phyloP scores from a whole-genome alignment of 2,888 invertebrate genomes.

The Nemoura dubitans region DNA sequence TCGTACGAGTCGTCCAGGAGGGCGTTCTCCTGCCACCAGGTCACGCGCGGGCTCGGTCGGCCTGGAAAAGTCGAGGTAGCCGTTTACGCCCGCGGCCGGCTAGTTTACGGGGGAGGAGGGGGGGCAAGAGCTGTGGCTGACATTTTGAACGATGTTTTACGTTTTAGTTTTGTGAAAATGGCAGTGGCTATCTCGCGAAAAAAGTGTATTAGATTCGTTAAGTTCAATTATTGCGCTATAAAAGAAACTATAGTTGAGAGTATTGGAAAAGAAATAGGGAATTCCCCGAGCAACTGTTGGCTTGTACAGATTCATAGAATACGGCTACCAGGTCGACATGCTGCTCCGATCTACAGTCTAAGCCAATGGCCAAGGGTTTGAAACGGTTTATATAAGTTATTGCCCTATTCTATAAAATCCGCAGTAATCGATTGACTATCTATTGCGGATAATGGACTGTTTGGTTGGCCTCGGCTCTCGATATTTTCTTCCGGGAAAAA shows the following conservation, averaged over 20 bases:
- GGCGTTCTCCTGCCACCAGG: constrained; percentile 81
- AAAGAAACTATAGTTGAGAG: background rate
- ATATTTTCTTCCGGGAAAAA: background rate
- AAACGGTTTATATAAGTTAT: constrained; percentile 39
- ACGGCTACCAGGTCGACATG: background rate
- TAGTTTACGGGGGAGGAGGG: background rate
- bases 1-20: constrained; percentile 76
- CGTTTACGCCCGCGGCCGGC: no score
- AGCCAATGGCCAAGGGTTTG: background rate
- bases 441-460: constrained; percentile 24
- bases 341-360: background rate
- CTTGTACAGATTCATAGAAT: constrained; percentile 18
- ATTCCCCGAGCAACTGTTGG: constrained; percentile 9
- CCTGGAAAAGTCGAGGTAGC: constrained; percentile 62
- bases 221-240: no score
- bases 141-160: no score
- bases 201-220: no score
- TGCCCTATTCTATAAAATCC: constrained; percentile 17
- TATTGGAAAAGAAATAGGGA: constrained; percentile 7
- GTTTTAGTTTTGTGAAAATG: no score
- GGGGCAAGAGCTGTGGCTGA: no score
- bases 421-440: constrained; percentile 30
- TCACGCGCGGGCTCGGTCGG: constrained; percentile 76
- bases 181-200: no score
- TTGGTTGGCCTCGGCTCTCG: background rate